Evolutionary conservation across 2,888 invertebrate species (phyloP), one percentile per base, ranked within the genome.

Genomic region (Liodrosophila aerea): DNA sequence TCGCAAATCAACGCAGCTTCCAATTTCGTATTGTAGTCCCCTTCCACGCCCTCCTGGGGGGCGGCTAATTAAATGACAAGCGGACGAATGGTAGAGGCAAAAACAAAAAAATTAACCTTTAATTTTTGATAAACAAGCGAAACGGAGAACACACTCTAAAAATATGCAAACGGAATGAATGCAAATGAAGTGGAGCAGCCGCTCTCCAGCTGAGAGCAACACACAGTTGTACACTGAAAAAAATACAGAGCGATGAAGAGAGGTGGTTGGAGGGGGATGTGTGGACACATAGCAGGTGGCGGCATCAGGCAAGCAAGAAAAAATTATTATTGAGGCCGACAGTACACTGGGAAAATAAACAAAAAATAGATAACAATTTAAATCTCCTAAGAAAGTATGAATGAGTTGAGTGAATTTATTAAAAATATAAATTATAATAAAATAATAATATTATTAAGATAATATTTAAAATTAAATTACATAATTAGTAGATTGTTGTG

Each of bases 121-220:
- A 68, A 74, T 74, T 76, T 65, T 68, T 68, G 72, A 59, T 62
- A 71, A 76, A 76, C 76, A 74, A 74, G 41, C 52, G 37, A 15
- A 7, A n/a, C 36, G 39, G 33, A 54, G 44, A 51, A 39, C 47
- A 71, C 54, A 59, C 63, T 66, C 70, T 53, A 70, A 64, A 65
- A 73, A 68, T 68, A 68, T 65, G 72, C 76, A 72, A 64, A 67
- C 65, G 51, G 57, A 76, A 74, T 70, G 64, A 69, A 72, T 75
- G 69, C 64, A 76, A 76, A 74, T 76, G 63, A 76, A 77, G 74
- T 74, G 63, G 60, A 53, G 57, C 30, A 40, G 54, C 52, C 11
- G 63, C 34, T 15, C 2, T 46, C 56, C 67, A 57, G 57, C 56
- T 63, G 52, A 16, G 54, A 11, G 62, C 27, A 51, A 66, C 56